Conservation (phyloP, 2,113 vertebrate genomes). For the Trinectes maculatus region DNA sequence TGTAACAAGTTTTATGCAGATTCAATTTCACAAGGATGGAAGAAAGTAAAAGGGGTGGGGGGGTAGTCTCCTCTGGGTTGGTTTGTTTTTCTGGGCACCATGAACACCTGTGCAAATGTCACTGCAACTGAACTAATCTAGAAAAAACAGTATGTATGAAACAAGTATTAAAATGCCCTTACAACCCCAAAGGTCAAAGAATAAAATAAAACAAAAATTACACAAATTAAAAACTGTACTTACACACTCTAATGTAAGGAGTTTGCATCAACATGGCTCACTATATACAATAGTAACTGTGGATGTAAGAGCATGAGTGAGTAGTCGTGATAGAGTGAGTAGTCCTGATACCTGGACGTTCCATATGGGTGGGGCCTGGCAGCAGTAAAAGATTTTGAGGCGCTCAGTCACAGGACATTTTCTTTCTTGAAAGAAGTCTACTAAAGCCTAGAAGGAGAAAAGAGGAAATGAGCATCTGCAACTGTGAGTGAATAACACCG, state of each 20-base stretch:
- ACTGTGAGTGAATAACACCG: background rate
- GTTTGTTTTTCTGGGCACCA: background rate
- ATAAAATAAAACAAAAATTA: too few species aligned
- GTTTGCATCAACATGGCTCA: too few species aligned
- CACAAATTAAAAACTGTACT: too few species aligned
- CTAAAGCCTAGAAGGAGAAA: slow-evolving; percentile 78
- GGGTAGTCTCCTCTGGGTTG: background rate
- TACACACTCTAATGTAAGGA: too few species aligned
- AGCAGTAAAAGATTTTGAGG: slow-evolving; percentile 94
- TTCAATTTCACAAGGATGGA: too few species aligned
- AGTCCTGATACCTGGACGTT: slow-evolving; percentile 91
- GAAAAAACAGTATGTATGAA: background rate
- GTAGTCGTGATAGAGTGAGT: too few species aligned
- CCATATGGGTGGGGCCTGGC: slow-evolving; percentile 89
- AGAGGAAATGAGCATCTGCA: background rate
- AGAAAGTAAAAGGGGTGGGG: background rate
- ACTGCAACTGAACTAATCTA: background rate
- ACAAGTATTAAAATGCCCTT: background rate
- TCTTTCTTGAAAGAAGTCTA: slow-evolving; percentile 90
- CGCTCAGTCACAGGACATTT: slow-evolving; percentile 85
- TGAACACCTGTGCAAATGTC: background rate
- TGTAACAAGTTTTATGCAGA: background rate
- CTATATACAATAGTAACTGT: too few species aligned
- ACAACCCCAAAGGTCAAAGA: background rate
- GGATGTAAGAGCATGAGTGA: too few species aligned